phyloP scores from a whole-genome alignment of 1,140 invertebrate species.

The Andricus grossulariae region DNA sequence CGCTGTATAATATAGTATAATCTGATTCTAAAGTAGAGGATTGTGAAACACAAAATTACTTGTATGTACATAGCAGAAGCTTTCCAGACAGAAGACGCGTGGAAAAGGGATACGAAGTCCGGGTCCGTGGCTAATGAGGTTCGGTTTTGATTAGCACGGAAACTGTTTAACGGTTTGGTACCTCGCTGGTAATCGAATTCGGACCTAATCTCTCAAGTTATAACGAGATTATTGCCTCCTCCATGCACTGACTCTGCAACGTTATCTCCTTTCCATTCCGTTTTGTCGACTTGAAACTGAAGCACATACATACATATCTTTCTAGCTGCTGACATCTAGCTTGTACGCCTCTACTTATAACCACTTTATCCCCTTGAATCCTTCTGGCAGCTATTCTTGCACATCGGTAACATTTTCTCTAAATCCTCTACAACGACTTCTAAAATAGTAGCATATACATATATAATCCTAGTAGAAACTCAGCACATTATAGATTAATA shows the following conservation, averaged over 20 bases:
- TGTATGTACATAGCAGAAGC: conserved; percentile 40
- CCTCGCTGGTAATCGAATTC: conserved; percentile 77
- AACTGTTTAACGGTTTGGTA: conserved; percentile 78
- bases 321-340: conserved; percentile 2
- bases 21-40: too few relatives aligned
- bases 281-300: conserved; percentile 60
- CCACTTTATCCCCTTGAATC: conserved; percentile 12
- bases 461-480: too few relatives aligned
- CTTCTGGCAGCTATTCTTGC: conserved; percentile 11
- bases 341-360: background rate
- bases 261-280: conserved; percentile 61
- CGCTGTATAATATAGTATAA: too few relatives aligned
- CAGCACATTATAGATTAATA: too few relatives aligned
- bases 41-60: conserved; percentile 42
- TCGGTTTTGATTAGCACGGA: conserved; percentile 77
- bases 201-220: conserved; percentile 78
- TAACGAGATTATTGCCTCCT: conserved; percentile 76
- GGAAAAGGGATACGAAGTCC: conserved; percentile 59
- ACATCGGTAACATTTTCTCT: background rate
- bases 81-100: conserved; percentile 45
- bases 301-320: conserved; percentile 33
- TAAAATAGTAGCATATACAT: background rate
- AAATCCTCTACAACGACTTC: background rate
- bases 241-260: conserved; percentile 72
- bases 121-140: conserved; percentile 73